Percentiles rank a stretch among this genome's conserved stretches.
Evolutionary conservation across 2,113 vertebrate genomes (phyloP).

Genomic region (Eptatretus burgeri): DNA sequence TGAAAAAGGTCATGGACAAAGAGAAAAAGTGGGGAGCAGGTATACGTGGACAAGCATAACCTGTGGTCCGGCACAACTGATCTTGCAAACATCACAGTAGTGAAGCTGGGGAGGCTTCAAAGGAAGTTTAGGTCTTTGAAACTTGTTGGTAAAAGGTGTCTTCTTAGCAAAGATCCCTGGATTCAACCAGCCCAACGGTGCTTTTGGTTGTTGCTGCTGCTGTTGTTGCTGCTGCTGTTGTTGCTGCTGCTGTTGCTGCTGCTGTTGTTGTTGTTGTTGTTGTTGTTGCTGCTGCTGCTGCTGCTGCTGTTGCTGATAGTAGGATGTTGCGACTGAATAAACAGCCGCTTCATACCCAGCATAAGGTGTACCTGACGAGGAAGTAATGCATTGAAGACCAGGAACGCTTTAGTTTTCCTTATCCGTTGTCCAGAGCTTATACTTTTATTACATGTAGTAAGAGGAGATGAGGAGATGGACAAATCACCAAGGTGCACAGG

Average conservation of each 20-base stretch:
- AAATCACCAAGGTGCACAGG: too few relatives aligned
- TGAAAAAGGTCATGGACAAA: not conserved
- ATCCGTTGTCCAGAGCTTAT: too few relatives aligned
- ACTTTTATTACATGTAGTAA: too few relatives aligned
- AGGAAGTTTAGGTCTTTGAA: slow-evolving; percentile 70
- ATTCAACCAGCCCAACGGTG: slow-evolving; percentile 26
- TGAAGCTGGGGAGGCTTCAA: slow-evolving; percentile 95
- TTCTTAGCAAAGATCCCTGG: slow-evolving; percentile 88
- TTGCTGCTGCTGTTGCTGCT: slow-evolving; percentile 20
- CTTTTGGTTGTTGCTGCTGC: slow-evolving; percentile 43
- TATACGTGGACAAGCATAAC: slow-evolving; percentile 17
- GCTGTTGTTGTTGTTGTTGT: slow-evolving; percentile 62
- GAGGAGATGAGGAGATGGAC: too few relatives aligned
- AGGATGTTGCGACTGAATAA: slow-evolving; percentile 83
- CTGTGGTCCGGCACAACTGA: slow-evolving; percentile 97
- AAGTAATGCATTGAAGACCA: not conserved
- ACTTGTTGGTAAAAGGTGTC: slow-evolving; percentile 72
- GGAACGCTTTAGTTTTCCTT: too few relatives aligned
- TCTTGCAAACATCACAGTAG: slow-evolving; percentile 96
- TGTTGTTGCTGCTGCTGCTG: slow-evolving; percentile 49
- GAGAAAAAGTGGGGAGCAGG: not conserved
- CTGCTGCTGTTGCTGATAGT: slow-evolving; percentile 38
- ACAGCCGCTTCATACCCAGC: slow-evolving; percentile 92
- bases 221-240: slow-evolving; percentile 52
- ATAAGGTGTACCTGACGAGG: slow-evolving; percentile 50